Evolutionary conservation across 2,888 invertebrate genomes (phyloP), one percentile per base, ranked within the genome.

Genomic region (Chymomyza procnemis): DNA sequence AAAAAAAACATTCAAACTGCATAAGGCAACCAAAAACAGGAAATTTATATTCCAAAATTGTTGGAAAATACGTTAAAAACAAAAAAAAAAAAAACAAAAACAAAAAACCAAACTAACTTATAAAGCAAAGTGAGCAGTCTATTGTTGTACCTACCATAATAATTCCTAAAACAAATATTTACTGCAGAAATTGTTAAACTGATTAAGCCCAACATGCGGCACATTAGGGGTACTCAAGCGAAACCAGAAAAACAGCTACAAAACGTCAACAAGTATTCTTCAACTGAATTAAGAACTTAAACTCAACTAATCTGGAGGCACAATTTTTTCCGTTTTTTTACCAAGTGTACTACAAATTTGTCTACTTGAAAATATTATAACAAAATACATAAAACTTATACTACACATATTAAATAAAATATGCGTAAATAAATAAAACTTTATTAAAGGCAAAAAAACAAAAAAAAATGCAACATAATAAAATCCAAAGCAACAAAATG

Each of bases 301-400:
- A 79, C 69, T 66, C 74, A 69, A 69, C 79, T 78, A 81, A 85
- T 83, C 85, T 83, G 83, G 85, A 80, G 82, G 83, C 84, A 83
- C 83, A 85, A 85, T 83, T 81, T 82, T 83, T 79, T 82, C 80
- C 80, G 65, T 82, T 85, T 81, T 81, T 81, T 81, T 81, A 85
- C 85, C 82, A 81, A 81, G 70, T 78, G 83, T 79, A 79, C 78
- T 81, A 78, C 79, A 79, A 81, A 76, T 83, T 80, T 80, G 79
- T 80, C 85, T 76, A 81, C 84, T 79, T 74, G 74, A 81, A 74
- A 67, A 68, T 64, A 79, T 71, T 65, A 55, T 56, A 66, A n/a
- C n/a, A n/a, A 55, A 63, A 64, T 67, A 66, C 60, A 61, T 69
- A 64, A 69, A 72, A 69, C 55, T 54, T 54, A 64, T 52, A 52